Evolutionary conservation across 2,113 vertebrate species (phyloP).

Genomic region (Micronycteris hirsuta): DNA sequence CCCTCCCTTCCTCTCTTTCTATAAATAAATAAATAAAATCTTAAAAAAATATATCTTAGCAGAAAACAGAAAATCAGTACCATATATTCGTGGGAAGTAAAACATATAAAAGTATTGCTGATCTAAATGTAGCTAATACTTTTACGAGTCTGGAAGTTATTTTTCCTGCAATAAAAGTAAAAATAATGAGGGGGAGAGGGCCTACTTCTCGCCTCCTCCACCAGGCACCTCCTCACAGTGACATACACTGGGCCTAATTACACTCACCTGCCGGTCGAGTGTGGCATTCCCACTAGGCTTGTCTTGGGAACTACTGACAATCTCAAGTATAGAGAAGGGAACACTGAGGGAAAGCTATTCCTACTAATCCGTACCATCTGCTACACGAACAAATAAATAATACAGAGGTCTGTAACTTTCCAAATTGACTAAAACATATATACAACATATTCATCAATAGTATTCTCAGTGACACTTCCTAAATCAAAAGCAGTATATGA

Average conservation of each 20-base stretch:
- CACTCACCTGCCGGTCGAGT: neutral
- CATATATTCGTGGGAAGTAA: neutral
- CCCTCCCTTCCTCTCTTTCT: too few relatives aligned
- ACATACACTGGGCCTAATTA: slow-evolving; percentile 33
- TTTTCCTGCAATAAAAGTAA: neutral
- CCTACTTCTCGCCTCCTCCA: neutral
- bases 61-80: slow-evolving; percentile 4
- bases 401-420: neutral
- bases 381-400: slow-evolving; percentile 3
- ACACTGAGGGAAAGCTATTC: neutral
- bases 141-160: neutral
- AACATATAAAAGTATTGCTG: neutral
- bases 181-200: neutral
- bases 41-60: neutral
- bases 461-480: slow-evolving; percentile 7
- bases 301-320: slow-evolving; percentile 19
- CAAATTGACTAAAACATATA: neutral
- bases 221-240: neutral
- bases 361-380: neutral
- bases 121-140: neutral
- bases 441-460: neutral
- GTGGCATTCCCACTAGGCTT: slow-evolving; percentile 10
- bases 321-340: neutral
- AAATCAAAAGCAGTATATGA: neutral
- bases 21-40: too few relatives aligned